phyloP scores from a whole-genome alignment of 2,888 invertebrate species.

The Cartodere bifasciata region DNA sequence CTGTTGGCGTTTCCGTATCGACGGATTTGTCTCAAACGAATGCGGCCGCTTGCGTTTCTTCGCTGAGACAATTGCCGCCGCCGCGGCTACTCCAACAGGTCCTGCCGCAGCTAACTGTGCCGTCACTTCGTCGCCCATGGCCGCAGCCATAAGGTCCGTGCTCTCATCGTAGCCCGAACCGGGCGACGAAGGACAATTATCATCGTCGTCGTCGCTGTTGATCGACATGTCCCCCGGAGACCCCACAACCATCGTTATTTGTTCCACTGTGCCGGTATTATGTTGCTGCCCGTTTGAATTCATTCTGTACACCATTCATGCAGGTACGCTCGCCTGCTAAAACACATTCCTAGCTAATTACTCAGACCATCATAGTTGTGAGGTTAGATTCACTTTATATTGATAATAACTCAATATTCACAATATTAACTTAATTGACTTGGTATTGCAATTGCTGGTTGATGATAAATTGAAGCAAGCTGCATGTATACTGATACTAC shows the following conservation, averaged over 20 bases:
- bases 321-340: conserved; percentile 25
- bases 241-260: conserved; percentile 54
- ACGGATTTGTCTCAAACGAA: conserved; percentile 94
- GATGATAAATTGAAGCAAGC: too few relatives aligned
- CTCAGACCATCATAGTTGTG: too few relatives aligned
- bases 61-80: conserved; percentile 90
- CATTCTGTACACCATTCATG: conserved; percentile 34
- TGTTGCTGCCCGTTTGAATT: conserved; percentile 28
- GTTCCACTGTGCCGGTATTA: conserved; percentile 38
- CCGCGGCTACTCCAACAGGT: conserved; percentile 91
- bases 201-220: conserved; percentile 64
- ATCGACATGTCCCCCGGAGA: conserved; percentile 35
- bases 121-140: conserved; percentile 88
- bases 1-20: conserved; percentile 89
- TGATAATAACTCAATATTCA: too few relatives aligned
- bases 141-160: conserved; percentile 69
- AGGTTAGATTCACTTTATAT: too few relatives aligned
- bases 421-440: too few relatives aligned
- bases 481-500: too few relatives aligned
- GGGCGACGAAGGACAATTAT: conserved; percentile 70
- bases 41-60: conserved; percentile 92
- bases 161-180: conserved; percentile 69
- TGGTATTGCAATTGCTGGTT: too few relatives aligned
- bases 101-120: conserved; percentile 93
- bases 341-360: too few relatives aligned